These are phyloP conservation scores for Furcula furcula DNA, from an alignment of 2,888 invertebrate species.

Conservation along the genomic window DNA sequence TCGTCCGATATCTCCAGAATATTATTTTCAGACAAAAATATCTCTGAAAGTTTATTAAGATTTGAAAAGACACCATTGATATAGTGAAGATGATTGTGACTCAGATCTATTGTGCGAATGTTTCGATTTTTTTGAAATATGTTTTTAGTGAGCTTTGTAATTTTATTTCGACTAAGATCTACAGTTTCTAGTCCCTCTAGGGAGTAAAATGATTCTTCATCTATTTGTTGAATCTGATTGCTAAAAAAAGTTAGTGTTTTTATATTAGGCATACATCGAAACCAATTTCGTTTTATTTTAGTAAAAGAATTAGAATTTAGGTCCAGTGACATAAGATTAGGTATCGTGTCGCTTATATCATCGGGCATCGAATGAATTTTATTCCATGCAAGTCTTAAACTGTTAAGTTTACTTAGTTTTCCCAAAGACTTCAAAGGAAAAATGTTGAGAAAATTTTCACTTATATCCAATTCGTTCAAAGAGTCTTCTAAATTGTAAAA, in stretches of 20 bases:
- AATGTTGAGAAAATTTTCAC: constrained; percentile 91
- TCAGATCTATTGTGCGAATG: constrained; percentile 91
- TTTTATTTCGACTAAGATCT: constrained; percentile 94
- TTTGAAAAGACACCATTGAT: constrained; percentile 92
- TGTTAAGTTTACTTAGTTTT: constrained; percentile 86
- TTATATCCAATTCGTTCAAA: constrained; percentile 91
- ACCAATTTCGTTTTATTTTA: constrained; percentile 88
- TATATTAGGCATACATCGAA: constrained; percentile 89
- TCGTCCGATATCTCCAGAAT: constrained; percentile 91
- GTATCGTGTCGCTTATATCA: constrained; percentile 86
- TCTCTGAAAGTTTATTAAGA: constrained; percentile 89
- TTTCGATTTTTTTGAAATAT: constrained; percentile 90
- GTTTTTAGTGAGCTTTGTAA: constrained; percentile 86
- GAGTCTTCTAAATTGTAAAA: constrained; percentile 89
- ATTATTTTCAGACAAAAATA: constrained; percentile 94
- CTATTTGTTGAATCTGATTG: constrained; percentile 90
- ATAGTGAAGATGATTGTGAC: constrained; percentile 94
- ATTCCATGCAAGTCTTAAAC: constrained; percentile 90
- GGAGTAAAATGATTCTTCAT: constrained; percentile 88
- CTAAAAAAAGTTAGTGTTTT: constrained; percentile 91
- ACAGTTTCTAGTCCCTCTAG: constrained; percentile 89
- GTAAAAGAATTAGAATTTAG: constrained; percentile 93
- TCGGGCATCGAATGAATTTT: constrained; percentile 89
- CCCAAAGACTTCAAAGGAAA: constrained; percentile 91
- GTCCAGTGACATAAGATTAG: constrained; percentile 89